Conservation (phyloP, 2,888 invertebrate genomes). For the Tuberolachnus salignus region DNA sequence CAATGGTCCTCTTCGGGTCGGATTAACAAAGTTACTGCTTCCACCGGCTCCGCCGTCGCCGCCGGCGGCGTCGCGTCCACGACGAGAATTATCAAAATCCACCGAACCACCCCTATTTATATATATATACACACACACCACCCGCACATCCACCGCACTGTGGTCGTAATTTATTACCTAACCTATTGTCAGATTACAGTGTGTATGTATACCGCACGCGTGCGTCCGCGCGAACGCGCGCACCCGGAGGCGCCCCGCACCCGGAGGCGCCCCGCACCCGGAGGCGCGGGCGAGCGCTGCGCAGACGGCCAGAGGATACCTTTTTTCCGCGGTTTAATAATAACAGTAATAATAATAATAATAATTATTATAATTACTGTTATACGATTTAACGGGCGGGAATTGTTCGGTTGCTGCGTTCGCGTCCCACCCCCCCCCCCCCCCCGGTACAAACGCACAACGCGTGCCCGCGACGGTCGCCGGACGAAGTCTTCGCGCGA, state of each 20-base stretch:
- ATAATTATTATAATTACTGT: slow-evolving; percentile 15
- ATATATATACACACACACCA: neutral
- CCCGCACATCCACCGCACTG: slow-evolving; percentile 9
- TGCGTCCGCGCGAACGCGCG: neutral
- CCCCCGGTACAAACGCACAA: neutral
- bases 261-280: neutral
- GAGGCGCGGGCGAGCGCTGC: too few species aligned
- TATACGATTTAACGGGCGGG: slow-evolving; percentile 47
- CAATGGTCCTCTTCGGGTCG: slow-evolving; percentile 54
- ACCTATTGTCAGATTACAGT: slow-evolving; percentile 53
- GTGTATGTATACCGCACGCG: neutral
- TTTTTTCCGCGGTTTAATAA: slow-evolving; percentile 54
- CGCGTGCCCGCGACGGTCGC: neutral
- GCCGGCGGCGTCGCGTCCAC: too few species aligned
- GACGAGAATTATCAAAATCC: slow-evolving; percentile 55
- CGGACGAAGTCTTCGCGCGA: neutral
- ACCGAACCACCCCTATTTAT: slow-evolving; percentile 26
- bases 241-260: neutral
- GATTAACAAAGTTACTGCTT: slow-evolving; percentile 54
- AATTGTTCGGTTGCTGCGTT: slow-evolving; percentile 24
- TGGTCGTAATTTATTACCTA: slow-evolving; percentile 49
- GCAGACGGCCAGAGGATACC: neutral
- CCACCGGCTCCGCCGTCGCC: neutral
- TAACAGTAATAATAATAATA: slow-evolving; percentile 55
- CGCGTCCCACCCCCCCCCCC: too few species aligned